Evolutionary conservation across 2,797 vertebrate species (phyloP).

Genomic region (Pangasius sanitwongsei): DNA sequence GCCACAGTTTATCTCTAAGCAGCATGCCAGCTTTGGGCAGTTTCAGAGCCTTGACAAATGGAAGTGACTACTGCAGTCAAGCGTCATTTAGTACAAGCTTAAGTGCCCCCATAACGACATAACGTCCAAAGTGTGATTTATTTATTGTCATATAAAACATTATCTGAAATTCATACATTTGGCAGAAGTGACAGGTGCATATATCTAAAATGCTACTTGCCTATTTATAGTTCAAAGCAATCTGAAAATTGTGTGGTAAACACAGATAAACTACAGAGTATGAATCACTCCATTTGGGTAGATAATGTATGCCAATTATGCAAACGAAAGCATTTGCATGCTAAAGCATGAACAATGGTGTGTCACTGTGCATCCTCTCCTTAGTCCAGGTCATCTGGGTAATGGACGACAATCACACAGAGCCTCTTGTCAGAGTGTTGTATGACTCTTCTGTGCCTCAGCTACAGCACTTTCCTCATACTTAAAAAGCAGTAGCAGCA

Average conservation of each 20-base stretch:
- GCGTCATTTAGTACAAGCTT: constrained; percentile 30
- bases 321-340: constrained; percentile 47
- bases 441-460: constrained; percentile 40
- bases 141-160: constrained; percentile 18
- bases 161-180: constrained; percentile 23
- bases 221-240: constrained; percentile 28
- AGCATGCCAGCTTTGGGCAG: constrained; percentile 10
- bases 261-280: constrained; percentile 29
- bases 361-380: constrained; percentile 41
- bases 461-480: constrained; percentile 40
- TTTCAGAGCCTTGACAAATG: constrained; percentile 35
- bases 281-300: constrained; percentile 35
- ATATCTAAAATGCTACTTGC: neutral
- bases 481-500: constrained; percentile 37
- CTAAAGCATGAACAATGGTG: constrained; percentile 35
- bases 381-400: constrained; percentile 47
- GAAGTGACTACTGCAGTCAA: constrained; percentile 30
- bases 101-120: constrained; percentile 22
- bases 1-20: constrained; percentile 23
- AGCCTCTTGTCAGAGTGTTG: constrained; percentile 46
- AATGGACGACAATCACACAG: constrained; percentile 53
- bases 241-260: constrained; percentile 10
- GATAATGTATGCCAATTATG: constrained; percentile 39
- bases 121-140: constrained; percentile 36
- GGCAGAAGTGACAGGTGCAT: constrained; percentile 4